Conservation (phyloP, 2,888 invertebrate species). For the Drosophila paranaensis region DNA sequence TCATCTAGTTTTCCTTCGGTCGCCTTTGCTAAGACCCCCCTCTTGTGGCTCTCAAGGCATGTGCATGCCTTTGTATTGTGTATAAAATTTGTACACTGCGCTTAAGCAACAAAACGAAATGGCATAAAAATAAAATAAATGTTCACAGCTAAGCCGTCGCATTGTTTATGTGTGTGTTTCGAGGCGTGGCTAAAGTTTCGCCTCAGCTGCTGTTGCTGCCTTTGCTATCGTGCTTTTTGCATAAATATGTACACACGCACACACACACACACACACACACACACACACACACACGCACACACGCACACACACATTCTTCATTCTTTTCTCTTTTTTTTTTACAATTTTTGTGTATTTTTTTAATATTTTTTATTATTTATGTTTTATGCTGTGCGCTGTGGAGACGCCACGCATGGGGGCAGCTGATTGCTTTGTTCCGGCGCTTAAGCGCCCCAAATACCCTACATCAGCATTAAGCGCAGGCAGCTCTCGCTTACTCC, state of each 20-base stretch:
- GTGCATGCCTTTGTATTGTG: conserved; percentile 34
- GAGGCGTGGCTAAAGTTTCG: conserved; percentile 51
- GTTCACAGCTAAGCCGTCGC: conserved; percentile 66
- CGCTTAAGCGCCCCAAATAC: conserved; percentile 64
- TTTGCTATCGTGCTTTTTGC: conserved; percentile 33
- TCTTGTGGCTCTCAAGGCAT: conserved; percentile 22
- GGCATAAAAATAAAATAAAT: conserved; percentile 69
- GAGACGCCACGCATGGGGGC: conserved; percentile 63
- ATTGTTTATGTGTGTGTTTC: conserved; percentile 58
- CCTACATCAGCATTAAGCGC: conserved; percentile 28
- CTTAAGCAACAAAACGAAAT: conserved; percentile 61
- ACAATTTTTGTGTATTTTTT: conserved; percentile 24
- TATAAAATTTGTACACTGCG: conserved; percentile 67
- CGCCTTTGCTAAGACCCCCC: conserved; percentile 17
- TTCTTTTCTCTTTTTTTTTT: conserved; percentile 20
- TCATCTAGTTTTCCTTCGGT: conserved; percentile 53
- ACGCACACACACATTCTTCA: conserved; percentile 16
- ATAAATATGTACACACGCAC: conserved; percentile 28
- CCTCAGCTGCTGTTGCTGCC: conserved; percentile 36
- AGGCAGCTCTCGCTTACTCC: background rate
- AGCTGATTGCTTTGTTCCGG: conserved; percentile 77
- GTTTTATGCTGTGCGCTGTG: conserved; percentile 25
- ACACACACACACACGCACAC: conserved; percentile 15
- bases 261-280: conserved; percentile 16
- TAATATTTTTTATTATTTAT: conserved; percentile 52